Evolutionary conservation across 2,888 invertebrate genomes (phyloP).

Genomic region (Agrotis clavis): DNA sequence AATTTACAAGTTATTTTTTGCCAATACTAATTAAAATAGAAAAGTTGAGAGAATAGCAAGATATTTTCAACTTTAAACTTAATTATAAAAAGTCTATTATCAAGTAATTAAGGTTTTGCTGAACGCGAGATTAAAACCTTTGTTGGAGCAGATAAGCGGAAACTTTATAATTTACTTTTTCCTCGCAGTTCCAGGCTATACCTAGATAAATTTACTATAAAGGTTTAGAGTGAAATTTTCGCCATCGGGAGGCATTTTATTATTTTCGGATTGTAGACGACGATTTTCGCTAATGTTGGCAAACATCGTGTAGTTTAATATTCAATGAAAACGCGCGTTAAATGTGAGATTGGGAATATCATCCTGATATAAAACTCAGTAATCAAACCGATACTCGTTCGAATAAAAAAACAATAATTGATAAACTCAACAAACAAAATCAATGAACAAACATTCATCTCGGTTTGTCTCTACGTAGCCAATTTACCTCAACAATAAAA

Average conservation of each 20-base stretch:
- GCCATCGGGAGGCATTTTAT: background rate
- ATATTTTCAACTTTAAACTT: slow-evolving; percentile 5
- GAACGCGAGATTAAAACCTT: slow-evolving; percentile 17
- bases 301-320: background rate
- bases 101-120: slow-evolving; percentile 23
- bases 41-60: background rate
- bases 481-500: slow-evolving; percentile 36
- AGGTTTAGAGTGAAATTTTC: too few species aligned
- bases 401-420: background rate
- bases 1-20: background rate
- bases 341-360: too few species aligned
- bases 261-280: background rate
- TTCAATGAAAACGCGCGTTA: too few species aligned
- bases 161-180: slow-evolving; percentile 26
- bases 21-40: background rate
- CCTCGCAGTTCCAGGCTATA: background rate
- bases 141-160: slow-evolving; percentile 25
- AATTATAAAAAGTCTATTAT: slow-evolving; percentile 7
- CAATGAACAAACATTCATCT: slow-evolving; percentile 6
- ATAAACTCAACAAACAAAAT: slow-evolving; percentile 14
- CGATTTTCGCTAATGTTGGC: background rate
- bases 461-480: slow-evolving; percentile 8
- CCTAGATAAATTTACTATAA: too few species aligned
- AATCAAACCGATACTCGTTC: too few species aligned
- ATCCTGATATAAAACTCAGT: too few species aligned